Percentiles rank a stretch among this genome's conserved stretches.
Conservation (phyloP, 2,797 vertebrate species). For the Cossypha niveicapilla region DNA sequence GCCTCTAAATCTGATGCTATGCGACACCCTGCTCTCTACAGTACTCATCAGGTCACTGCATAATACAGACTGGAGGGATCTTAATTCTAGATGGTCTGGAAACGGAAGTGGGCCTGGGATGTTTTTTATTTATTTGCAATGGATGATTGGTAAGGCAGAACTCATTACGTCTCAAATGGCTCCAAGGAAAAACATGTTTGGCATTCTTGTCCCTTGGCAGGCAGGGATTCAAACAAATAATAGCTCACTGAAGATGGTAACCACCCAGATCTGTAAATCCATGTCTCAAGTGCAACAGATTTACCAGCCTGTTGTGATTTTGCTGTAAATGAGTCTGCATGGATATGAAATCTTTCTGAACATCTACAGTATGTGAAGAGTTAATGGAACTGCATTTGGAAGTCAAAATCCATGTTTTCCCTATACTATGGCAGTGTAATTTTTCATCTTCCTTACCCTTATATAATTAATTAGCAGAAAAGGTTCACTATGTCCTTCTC, state of each 20-base stretch:
- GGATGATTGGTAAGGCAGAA: not conserved
- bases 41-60: not conserved
- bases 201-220: not conserved
- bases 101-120: not conserved
- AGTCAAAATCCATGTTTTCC: not conserved
- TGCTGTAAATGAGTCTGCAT: not conserved
- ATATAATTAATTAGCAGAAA: not conserved
- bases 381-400: not conserved
- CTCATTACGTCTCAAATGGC: not conserved
- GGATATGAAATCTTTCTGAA: not conserved
- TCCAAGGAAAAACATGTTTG: not conserved
- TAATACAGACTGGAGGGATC: not conserved
- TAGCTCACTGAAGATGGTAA: not conserved
- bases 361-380: not conserved
- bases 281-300: not conserved
- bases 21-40: not conserved
- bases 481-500: not conserved
- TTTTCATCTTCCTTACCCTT: not conserved
- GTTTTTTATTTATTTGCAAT: not conserved
- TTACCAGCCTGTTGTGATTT: not conserved
- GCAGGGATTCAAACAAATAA: not conserved
- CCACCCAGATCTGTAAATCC: not conserved
- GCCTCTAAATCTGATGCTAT: not conserved
- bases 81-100: not conserved
- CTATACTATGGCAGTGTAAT: not conserved